Conservation (phyloP, 2,113 vertebrate genomes). For the Myotis brandtii region DNA sequence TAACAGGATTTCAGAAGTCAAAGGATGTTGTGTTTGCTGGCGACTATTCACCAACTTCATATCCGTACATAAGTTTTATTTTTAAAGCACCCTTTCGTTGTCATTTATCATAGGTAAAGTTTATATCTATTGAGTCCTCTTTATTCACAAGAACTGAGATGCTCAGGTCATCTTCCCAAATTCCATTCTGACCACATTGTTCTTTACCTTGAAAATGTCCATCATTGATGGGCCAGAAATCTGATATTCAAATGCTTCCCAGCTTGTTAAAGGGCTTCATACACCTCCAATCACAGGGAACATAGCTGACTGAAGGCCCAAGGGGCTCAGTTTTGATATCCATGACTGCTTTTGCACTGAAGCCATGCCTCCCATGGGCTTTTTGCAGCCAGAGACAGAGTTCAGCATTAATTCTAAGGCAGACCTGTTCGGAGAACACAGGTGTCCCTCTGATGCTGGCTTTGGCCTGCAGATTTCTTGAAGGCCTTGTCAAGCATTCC, state of each 20-base stretch:
- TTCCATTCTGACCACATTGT: neutral
- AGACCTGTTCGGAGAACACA: neutral
- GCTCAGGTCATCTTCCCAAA: neutral
- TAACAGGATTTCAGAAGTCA: neutral
- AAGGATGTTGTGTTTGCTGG: neutral
- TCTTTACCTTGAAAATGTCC: neutral
- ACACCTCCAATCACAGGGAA: neutral
- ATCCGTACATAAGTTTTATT: neutral
- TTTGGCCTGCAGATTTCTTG: neutral
- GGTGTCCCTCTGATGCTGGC: neutral
- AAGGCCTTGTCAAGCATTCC: neutral
- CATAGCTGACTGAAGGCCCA: neutral
- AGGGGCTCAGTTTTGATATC: neutral
- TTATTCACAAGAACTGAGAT: neutral
- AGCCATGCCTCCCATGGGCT: neutral
- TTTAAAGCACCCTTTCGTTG: neutral
- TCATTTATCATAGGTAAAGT: neutral
- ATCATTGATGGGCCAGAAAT: neutral
- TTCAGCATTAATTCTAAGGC: neutral
- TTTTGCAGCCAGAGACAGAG: neutral
- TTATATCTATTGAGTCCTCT: neutral
- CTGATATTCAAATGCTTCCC: neutral
- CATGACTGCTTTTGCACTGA: neutral
- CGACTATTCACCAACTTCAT: neutral
- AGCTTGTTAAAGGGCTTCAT: neutral